These are phyloP conservation scores for Paracanthobrama guichenoti DNA, from an alignment of 2,113 vertebrate genomes.

Conservation along the genomic window DNA sequence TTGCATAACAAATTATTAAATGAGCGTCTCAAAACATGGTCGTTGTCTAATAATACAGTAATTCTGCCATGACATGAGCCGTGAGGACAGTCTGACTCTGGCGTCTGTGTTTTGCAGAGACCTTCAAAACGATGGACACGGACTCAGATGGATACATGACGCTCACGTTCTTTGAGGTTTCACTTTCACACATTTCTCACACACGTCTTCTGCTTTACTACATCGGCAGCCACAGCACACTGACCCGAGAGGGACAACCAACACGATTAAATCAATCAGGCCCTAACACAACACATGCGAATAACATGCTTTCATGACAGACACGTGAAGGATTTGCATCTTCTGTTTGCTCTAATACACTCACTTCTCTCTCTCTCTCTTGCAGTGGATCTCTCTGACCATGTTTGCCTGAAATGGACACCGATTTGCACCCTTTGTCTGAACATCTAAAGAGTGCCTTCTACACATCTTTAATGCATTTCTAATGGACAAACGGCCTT, in stretches of 20 bases:
- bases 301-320: background rate
- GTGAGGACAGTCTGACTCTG: background rate
- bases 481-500: background rate
- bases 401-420: slow-evolving; percentile 74
- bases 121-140: slow-evolving; percentile 85
- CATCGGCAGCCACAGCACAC: too few species aligned
- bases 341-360: background rate
- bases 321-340: too few species aligned
- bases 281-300: background rate
- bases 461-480: background rate
- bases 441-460: slow-evolving; percentile 67
- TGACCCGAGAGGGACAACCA: too few species aligned
- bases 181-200: background rate
- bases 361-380: background rate
- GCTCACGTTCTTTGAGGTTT: slow-evolving; percentile 84
- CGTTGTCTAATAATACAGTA: background rate
- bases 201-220: background rate
- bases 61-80: background rate
- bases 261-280: too few species aligned
- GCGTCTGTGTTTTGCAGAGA: slow-evolving; percentile 71
- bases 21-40: background rate
- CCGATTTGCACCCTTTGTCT: background rate
- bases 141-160: slow-evolving; percentile 78
- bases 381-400: slow-evolving; percentile 76
- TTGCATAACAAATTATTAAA: background rate